Percentiles rank a stretch among this genome's conserved stretches.
These are phyloP conservation scores for Popillia japonica DNA, from an alignment of 1,140 invertebrate genomes.

Conservation along the genomic window DNA sequence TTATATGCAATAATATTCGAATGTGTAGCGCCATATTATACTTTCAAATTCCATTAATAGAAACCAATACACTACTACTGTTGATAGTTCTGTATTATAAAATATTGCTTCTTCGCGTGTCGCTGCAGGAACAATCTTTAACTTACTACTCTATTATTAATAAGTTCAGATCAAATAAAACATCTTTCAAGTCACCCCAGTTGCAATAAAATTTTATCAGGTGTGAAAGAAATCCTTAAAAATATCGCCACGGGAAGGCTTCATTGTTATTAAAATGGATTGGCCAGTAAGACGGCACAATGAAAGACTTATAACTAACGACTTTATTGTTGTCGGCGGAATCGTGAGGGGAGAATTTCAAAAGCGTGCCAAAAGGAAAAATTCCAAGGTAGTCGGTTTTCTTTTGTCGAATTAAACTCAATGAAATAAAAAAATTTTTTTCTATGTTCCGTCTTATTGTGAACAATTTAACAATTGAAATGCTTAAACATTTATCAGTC, in stretches of 20 bases:
- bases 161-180: constrained; percentile 8
- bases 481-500: neutral
- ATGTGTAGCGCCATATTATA: neutral
- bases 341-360: neutral
- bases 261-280: constrained; percentile 19
- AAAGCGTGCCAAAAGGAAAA: neutral
- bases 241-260: neutral
- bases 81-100: neutral
- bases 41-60: neutral
- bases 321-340: constrained; percentile 6
- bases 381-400: neutral
- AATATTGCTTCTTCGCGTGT: constrained; percentile 1
- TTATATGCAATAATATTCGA: neutral
- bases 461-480: constrained; percentile 1
- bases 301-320: constrained; percentile 14
- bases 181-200: neutral
- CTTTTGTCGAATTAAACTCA: constrained; percentile 6
- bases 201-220: constrained; percentile 8
- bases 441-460: neutral
- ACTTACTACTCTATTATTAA: constrained; percentile 3
- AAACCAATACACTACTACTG: neutral
- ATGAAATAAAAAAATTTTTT: neutral
- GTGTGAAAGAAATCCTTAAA: constrained; percentile 15
- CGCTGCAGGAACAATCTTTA: neutral
- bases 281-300: constrained; percentile 12